Percentiles rank a stretch among this genome's conserved stretches.
These are phyloP conservation scores for Oxycera nigricornis DNA, from an alignment of 2,888 invertebrate genomes.

Conservation along the genomic window DNA sequence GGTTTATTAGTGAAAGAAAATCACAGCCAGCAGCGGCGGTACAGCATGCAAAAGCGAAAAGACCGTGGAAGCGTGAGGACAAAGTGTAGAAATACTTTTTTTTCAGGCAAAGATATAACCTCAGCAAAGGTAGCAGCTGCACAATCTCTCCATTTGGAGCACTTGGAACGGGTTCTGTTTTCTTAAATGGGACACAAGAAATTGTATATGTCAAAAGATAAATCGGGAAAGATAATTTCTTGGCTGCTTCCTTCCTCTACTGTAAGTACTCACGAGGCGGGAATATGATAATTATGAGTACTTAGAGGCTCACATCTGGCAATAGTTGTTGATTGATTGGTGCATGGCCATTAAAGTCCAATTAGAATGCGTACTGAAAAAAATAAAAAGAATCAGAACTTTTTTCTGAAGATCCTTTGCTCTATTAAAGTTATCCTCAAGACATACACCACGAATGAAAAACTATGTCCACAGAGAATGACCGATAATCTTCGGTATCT, in stretches of 20 bases:
- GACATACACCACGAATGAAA: too few species aligned
- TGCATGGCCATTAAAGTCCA: not conserved
- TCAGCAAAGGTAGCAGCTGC: not conserved
- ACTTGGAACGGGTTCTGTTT: not conserved
- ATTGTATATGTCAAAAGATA: not conserved
- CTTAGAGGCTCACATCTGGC: not conserved
- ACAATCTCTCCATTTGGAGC: not conserved
- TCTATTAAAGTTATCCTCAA: too few species aligned
- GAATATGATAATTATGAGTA: not conserved
- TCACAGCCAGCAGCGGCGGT: not conserved
- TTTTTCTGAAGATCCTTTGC: too few species aligned
- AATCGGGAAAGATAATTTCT: not conserved
- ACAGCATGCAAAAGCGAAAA: not conserved
- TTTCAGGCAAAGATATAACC: not conserved
- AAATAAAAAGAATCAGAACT: too few species aligned
- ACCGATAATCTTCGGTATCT: too few species aligned
- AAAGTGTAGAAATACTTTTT: too few species aligned
- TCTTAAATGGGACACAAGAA: not conserved
- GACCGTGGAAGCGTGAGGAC: not conserved
- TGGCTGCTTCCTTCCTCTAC: not conserved
- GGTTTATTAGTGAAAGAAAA: not conserved
- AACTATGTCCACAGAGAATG: too few species aligned
- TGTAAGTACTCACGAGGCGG: not conserved
- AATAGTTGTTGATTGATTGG: not conserved
- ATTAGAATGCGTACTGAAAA: too few species aligned